Conservation (phyloP, 1,140 invertebrate species). For the Saccostrea cuccullata region DNA sequence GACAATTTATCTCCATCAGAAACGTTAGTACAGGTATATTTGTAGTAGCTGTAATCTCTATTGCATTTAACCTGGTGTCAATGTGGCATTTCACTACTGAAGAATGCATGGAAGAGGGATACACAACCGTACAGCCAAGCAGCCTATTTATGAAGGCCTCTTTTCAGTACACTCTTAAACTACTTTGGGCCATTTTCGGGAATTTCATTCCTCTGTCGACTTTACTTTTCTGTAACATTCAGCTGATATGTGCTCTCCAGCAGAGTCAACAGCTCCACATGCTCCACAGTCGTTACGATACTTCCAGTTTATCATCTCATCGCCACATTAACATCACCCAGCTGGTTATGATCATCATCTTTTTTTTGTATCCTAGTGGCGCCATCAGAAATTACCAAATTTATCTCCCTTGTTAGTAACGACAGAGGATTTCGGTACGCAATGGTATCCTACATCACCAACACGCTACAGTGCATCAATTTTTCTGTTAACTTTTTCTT, state of each 20-base stretch:
- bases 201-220: constrained; percentile 70
- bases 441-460: constrained; percentile 61
- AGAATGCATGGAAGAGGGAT: constrained; percentile 27
- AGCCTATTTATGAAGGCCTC: constrained; percentile 48
- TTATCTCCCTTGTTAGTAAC: constrained; percentile 60
- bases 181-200: constrained; percentile 71
- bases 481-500: constrained; percentile 68
- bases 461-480: constrained; percentile 66
- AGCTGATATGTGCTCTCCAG: constrained; percentile 64
- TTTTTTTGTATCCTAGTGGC: constrained; percentile 72
- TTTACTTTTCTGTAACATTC: constrained; percentile 69
- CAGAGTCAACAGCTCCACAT: constrained; percentile 60
- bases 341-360: constrained; percentile 70
- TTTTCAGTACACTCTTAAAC: constrained; percentile 66
- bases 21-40: constrained; percentile 61
- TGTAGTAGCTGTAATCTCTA: constrained; percentile 60
- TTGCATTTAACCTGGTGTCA: constrained; percentile 65
- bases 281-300: constrained; percentile 61
- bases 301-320: constrained; percentile 60
- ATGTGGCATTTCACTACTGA: constrained; percentile 63
- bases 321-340: constrained; percentile 69
- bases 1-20: constrained; percentile 65
- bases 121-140: neutral
- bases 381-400: constrained; percentile 71
- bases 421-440: constrained; percentile 48